Evolutionary conservation across 2,797 vertebrate genomes (phyloP), one percentile per base, ranked within the genome.

Genomic region (Serranus cabrilla): DNA sequence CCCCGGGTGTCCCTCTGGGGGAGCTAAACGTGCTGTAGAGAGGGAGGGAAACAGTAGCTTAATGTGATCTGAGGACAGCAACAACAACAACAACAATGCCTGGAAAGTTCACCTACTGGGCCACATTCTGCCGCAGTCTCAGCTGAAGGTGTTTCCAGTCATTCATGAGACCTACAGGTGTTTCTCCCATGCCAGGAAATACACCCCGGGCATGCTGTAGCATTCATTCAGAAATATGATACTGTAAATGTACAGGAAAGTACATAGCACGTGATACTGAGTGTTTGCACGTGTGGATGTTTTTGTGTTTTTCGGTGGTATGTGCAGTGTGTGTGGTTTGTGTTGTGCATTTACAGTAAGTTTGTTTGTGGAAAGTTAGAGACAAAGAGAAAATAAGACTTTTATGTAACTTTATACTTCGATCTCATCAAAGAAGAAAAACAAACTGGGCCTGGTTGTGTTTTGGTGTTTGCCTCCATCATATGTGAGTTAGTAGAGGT

Each of bases 1-100:
- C 68, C 69, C 60, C 34, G 52, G 51, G 67, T 72, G 73, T 84
- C 57, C 67, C 74, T 76, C 40, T 25, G 21, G 72, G 71, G 27
- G 74, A 81, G 61, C 37, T 69, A 74, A 82, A 79, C 31, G 1
- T 25, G 54, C 63, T 7, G 62, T 25, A 50, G 27, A 65, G 71
- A 86, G 66, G 69, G 87, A 88, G 71, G 51, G 76, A 69, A 87
- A 85, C 68, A 61, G 80, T 62, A 59, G 76, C 78, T 45, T 66
- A 43, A 79, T 81, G 69, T 55, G 58, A 71, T 75, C 50, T 61
- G 45, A 87, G 71, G 67, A 82, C 67, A 76, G 70, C 73, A 64
- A 71, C 60, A 69, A 76, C 57, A 67, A 61, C 64, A 76, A 34
- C 34, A 34, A 85, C 78, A 88, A 84, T 76, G 69, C 56, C 83